Evolutionary conservation across 2,113 vertebrate species (phyloP).

Genomic region (Alouatta palliata): DNA sequence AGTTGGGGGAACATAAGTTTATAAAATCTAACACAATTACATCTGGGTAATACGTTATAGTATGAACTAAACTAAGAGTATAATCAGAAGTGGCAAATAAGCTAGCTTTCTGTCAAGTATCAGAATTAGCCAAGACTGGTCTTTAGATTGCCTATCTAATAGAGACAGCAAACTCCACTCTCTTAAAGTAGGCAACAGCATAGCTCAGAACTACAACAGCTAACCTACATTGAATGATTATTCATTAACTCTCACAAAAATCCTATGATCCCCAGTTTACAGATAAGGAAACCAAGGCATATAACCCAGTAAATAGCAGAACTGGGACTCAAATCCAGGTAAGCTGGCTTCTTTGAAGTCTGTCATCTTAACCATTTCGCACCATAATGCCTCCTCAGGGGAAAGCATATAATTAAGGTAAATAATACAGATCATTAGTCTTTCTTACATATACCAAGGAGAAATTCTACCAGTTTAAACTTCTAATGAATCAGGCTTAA

Average conservation of each 20-base stretch:
- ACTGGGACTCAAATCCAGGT: background rate
- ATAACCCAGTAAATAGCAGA: background rate
- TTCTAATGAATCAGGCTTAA: background rate
- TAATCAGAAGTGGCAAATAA: no score
- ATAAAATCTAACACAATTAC: background rate
- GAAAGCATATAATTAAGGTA: background rate
- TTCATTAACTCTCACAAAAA: background rate
- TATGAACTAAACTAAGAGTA: background rate
- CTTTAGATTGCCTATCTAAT: background rate
- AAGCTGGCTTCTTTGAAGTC: background rate
- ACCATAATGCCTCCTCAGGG: background rate
- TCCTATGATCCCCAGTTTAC: background rate
- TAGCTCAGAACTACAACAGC: background rate
- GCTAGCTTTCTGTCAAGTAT: background rate
- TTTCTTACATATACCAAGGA: background rate
- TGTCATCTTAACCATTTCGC: background rate
- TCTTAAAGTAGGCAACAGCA: background rate
- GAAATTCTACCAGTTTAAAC: background rate
- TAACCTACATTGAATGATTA: background rate
- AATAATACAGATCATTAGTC: background rate
- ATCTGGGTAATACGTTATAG: no score
- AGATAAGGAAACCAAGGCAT: background rate
- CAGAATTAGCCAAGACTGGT: background rate
- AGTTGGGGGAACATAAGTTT: background rate
- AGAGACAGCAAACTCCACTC: background rate